A percentile compares a stretch with the other conserved stretches of the same genome.
Evolutionary conservation across 2,888 invertebrate genomes (phyloP).

Genomic region (Metalampra italica): DNA sequence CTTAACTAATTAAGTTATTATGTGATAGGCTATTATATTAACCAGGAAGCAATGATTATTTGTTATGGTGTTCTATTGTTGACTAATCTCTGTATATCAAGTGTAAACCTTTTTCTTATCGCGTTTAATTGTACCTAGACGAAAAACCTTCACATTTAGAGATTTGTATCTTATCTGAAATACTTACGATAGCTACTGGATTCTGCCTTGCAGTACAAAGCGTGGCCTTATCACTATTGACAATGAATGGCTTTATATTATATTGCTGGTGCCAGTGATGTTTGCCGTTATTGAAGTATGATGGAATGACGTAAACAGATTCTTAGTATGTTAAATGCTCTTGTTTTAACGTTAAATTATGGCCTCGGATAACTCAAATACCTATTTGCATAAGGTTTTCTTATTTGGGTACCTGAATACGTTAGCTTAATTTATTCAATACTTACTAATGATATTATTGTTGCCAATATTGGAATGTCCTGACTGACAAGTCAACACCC

Average conservation of each 20-base stretch:
- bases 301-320: slow-evolving; percentile 15
- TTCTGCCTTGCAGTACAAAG: slow-evolving; percentile 21
- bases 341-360: slow-evolving; percentile 5
- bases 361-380: neutral
- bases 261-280: slow-evolving; percentile 18
- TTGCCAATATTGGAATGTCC: too few relatives aligned
- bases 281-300: slow-evolving; percentile 11
- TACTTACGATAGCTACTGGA: slow-evolving; percentile 29
- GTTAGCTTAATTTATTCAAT: neutral
- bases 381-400: neutral
- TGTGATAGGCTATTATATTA: neutral
- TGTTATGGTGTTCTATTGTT: slow-evolving; percentile 2
- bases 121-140: neutral
- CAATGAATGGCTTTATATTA: slow-evolving; percentile 31
- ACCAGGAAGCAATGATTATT: neutral
- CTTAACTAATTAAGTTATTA: too few relatives aligned
- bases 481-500: neutral
- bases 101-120: slow-evolving; percentile 11
- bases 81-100: slow-evolving; percentile 3
- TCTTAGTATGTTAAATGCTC: neutral
- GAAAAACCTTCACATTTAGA: slow-evolving; percentile 22
- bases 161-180: slow-evolving; percentile 42
- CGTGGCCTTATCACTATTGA: slow-evolving; percentile 33
- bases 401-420: neutral
- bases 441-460: too few relatives aligned